Evolutionary conservation across 2,797 vertebrate genomes (phyloP).

Genomic region (Microcaecilia unicolor): DNA sequence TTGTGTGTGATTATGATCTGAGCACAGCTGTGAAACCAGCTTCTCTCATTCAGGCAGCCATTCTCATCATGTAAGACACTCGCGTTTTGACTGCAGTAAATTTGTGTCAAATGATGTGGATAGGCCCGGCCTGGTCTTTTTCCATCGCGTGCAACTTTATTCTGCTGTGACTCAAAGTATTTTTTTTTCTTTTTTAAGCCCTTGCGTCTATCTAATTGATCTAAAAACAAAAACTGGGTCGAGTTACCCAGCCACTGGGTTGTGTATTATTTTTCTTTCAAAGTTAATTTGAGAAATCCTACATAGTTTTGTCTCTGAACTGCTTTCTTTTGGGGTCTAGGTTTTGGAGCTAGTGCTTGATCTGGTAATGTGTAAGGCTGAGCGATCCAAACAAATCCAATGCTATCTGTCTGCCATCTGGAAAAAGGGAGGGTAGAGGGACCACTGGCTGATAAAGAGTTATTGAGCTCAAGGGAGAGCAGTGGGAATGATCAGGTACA

Average conservation of each 20-base stretch:
- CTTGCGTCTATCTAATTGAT: slow-evolving; percentile 12
- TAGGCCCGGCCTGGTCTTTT: slow-evolving; percentile 26
- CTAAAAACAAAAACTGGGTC: slow-evolving; percentile 15
- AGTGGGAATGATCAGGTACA: slow-evolving; percentile 23
- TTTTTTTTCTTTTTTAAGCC: too few relatives aligned
- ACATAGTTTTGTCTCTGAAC: neutral
- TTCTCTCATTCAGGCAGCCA: slow-evolving; percentile 13
- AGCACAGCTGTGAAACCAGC: slow-evolving; percentile 18
- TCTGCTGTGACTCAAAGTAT: neutral
- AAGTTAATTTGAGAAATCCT: slow-evolving; percentile 9
- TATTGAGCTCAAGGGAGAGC: slow-evolving; percentile 38
- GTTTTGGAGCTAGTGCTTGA: slow-evolving; percentile 24
- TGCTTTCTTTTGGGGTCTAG: slow-evolving; percentile 12
- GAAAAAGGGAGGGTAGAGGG: slow-evolving; percentile 31
- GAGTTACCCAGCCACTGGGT: slow-evolving; percentile 1
- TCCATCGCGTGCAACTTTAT: slow-evolving; percentile 18
- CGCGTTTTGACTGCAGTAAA: slow-evolving; percentile 20
- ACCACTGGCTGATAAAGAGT: slow-evolving; percentile 36
- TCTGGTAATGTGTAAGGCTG: slow-evolving; percentile 9
- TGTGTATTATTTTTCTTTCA: slow-evolving; percentile 1
- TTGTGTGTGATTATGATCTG: too few relatives aligned
- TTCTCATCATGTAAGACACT: slow-evolving; percentile 29
- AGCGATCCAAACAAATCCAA: slow-evolving; percentile 17
- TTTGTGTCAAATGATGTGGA: slow-evolving; percentile 31
- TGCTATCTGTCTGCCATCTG: slow-evolving; percentile 47